Evolutionary conservation across 35 echinoderm and acorn worm genomes (phyloP).

Genomic region (Anneissia japonica): DNA sequence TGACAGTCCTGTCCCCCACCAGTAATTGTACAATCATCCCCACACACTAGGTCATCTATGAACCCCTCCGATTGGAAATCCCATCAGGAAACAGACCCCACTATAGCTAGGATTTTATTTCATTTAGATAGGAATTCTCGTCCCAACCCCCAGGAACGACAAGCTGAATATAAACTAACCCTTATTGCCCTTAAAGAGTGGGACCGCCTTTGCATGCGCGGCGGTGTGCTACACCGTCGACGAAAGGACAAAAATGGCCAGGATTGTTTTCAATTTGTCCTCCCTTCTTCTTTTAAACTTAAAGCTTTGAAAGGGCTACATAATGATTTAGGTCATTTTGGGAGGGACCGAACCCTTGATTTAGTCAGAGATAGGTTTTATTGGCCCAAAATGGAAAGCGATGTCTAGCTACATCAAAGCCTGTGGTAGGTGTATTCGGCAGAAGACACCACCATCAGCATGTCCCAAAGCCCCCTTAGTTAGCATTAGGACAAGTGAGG

Average conservation of each 20-base stretch:
- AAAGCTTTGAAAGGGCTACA: background rate
- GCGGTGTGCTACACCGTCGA: slow-evolving; percentile 23
- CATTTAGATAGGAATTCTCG: background rate
- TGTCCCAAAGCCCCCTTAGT: background rate
- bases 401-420: slow-evolving; percentile 2
- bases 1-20: too few relatives aligned
- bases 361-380: slow-evolving; percentile 24
- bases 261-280: background rate
- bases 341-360: slow-evolving; percentile 25
- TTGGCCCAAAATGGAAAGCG: slow-evolving; percentile 20
- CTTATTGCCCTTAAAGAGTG: slow-evolving; percentile 32
- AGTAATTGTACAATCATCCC: background rate
- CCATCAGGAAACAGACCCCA: background rate
- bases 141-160: background rate
- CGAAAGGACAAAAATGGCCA: background rate
- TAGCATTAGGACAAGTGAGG: slow-evolving; percentile 13
- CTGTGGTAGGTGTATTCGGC: slow-evolving; percentile 34
- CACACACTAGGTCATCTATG: background rate
- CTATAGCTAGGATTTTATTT: background rate
- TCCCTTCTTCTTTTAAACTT: background rate
- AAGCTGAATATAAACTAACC: background rate
- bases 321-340: slow-evolving; percentile 23
- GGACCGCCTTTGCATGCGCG: background rate
- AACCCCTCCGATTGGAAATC: background rate
- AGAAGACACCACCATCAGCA: background rate